Conservation (phyloP, 1,140 invertebrate genomes). For the Chironomus striatipennis region DNA sequence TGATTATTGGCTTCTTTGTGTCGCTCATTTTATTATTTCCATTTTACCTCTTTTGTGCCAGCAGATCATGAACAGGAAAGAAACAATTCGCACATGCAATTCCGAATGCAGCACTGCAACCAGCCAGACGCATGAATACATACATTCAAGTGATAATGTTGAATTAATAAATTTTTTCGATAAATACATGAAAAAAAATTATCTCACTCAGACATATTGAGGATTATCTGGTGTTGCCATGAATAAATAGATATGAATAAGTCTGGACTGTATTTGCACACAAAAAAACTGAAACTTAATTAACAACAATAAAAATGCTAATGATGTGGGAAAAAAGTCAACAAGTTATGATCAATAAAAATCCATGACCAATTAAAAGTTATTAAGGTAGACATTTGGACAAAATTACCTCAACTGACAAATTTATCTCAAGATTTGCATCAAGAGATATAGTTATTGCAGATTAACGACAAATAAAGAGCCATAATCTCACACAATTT, state of each 20-base stretch:
- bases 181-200: background rate
- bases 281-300: too few species aligned
- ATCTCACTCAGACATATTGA: background rate
- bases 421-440: background rate
- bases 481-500: background rate
- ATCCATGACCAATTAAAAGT: too few species aligned
- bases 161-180: slow-evolving; percentile 23
- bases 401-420: too few species aligned
- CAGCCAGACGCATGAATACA: background rate
- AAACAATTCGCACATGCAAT: too few species aligned
- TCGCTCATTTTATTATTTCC: background rate
- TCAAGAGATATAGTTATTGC: slow-evolving; percentile 18
- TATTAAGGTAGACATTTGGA: too few species aligned
- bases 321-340: too few species aligned
- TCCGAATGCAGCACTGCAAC: too few species aligned
- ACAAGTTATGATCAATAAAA: too few species aligned
- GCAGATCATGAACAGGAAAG: background rate
- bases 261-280: too few species aligned
- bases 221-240: too few species aligned
- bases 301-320: too few species aligned
- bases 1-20: slow-evolving; percentile 1
- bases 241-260: too few species aligned
- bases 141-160: slow-evolving; percentile 15
- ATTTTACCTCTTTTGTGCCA: background rate
- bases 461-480: slow-evolving; percentile 8